Percentiles rank a stretch among this genome's conserved stretches.
Evolutionary conservation across 1,140 invertebrate genomes (phyloP).

Genomic region (Agrilus planipennis): DNA sequence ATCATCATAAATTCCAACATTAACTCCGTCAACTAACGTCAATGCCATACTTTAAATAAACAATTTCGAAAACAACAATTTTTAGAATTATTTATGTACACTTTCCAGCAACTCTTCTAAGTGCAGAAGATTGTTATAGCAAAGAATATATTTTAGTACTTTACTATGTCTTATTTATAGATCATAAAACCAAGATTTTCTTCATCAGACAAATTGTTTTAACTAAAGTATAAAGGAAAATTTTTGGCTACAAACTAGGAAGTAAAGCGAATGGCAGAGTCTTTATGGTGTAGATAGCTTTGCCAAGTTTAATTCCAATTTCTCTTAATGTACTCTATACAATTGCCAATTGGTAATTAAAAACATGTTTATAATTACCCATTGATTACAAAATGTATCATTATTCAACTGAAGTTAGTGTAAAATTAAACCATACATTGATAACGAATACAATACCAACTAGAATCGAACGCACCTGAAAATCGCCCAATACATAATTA

Average conservation of each 20-base stretch:
- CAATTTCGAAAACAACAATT: slow-evolving; percentile 97
- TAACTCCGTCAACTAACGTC: slow-evolving; percentile 96
- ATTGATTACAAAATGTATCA: too few relatives aligned
- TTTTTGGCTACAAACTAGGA: slow-evolving; percentile 98
- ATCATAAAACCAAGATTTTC: slow-evolving; percentile 99
- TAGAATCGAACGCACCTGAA: too few relatives aligned
- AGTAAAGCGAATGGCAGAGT: slow-evolving; percentile 85
- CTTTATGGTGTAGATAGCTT: slow-evolving; percentile 84
- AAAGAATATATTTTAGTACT: slow-evolving; percentile 88
- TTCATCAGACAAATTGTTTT: slow-evolving; percentile 94
- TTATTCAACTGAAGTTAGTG: too few relatives aligned
- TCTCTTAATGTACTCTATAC: too few relatives aligned
- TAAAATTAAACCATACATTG: too few relatives aligned
- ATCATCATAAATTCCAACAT: slow-evolving; percentile 93
- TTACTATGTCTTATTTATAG: slow-evolving; percentile 89
- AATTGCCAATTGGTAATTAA: too few relatives aligned
- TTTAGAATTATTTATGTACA: slow-evolving; percentile 73
- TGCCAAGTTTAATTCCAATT: slow-evolving; percentile 76
- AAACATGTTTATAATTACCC: too few relatives aligned
- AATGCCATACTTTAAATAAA: slow-evolving; percentile 97
- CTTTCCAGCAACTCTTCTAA: slow-evolving; percentile 65
- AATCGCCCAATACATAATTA: too few relatives aligned
- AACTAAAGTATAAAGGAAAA: slow-evolving; percentile 77
- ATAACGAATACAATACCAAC: too few relatives aligned
- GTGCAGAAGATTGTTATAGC: slow-evolving; percentile 85